phyloP scores from a whole-genome alignment of 2,797 vertebrate species.

The Apogon talboti region DNA sequence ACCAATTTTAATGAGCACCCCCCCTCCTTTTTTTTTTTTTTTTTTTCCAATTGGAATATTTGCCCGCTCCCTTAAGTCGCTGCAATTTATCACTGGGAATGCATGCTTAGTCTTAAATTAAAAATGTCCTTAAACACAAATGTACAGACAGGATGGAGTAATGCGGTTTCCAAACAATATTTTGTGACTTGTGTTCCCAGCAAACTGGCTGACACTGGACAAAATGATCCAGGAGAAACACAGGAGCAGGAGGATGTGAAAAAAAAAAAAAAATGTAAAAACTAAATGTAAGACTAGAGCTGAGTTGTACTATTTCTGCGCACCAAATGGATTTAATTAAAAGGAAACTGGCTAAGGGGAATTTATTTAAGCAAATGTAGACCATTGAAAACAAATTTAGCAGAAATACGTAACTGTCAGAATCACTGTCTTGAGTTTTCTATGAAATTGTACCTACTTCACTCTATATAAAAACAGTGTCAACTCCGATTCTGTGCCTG shows the following conservation, averaged over 20 bases:
- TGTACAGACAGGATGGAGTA: slow-evolving; percentile 49
- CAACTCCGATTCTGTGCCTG: background rate
- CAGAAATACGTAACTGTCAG: background rate
- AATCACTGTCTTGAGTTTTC: background rate
- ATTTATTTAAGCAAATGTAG: slow-evolving; percentile 12
- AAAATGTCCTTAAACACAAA: slow-evolving; percentile 70
- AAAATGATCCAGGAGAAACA: slow-evolving; percentile 48
- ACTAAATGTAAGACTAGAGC: slow-evolving; percentile 8
- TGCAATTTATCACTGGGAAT: slow-evolving; percentile 66
- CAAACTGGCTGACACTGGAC: slow-evolving; percentile 43
- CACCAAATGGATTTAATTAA: slow-evolving; percentile 9
- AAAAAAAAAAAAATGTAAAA: slow-evolving; percentile 33
- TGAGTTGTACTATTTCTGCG: slow-evolving; percentile 1
- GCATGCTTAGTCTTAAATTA: slow-evolving; percentile 64
- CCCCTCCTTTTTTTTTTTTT: slow-evolving; percentile 10
- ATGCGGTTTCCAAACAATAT: slow-evolving; percentile 62
- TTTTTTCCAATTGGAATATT: slow-evolving; percentile 59
- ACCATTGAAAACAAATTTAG: slow-evolving; percentile 4
- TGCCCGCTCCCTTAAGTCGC: slow-evolving; percentile 56
- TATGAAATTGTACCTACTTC: background rate
- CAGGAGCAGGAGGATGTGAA: slow-evolving; percentile 7
- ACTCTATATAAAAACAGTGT: slow-evolving; percentile 4
- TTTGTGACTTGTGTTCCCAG: slow-evolving; percentile 51
- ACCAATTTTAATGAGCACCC: slow-evolving; percentile 76
- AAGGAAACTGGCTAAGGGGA: slow-evolving; percentile 4